Percentiles rank a stretch among this genome's conserved stretches.
Evolutionary conservation across 1,140 invertebrate species (phyloP).

Genomic region (Drosophila elegans): DNA sequence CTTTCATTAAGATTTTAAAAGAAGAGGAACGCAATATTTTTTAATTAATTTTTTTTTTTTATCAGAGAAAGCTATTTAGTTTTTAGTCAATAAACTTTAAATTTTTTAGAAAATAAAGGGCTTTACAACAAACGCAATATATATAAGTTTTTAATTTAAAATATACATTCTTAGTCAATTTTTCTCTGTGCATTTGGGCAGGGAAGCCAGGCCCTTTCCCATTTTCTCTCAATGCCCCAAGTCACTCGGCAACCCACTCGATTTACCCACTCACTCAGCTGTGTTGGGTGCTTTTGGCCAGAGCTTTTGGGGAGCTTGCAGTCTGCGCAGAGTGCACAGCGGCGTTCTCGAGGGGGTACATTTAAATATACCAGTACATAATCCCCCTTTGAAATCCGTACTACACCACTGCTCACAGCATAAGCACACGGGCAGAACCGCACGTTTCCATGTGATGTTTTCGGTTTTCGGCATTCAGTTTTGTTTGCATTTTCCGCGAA

Average conservation of each 20-base stretch:
- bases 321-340: slow-evolving; percentile 44
- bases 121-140: too few species aligned
- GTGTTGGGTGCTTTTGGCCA: slow-evolving; percentile 49
- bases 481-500: slow-evolving; percentile 58
- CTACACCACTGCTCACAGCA: slow-evolving; percentile 44
- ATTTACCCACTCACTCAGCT: slow-evolving; percentile 50
- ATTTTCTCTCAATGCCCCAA: background rate
- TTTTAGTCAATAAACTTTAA: too few species aligned
- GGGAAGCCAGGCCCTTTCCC: background rate
- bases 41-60: too few species aligned
- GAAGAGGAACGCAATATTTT: too few species aligned
- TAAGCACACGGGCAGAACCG: slow-evolving; percentile 55
- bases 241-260: slow-evolving; percentile 17
- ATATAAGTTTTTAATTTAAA: background rate
- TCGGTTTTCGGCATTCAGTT: slow-evolving; percentile 64
- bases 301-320: slow-evolving; percentile 65
- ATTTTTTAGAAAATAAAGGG: too few species aligned
- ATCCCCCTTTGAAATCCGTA: background rate
- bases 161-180: background rate
- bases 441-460: slow-evolving; percentile 74
- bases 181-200: slow-evolving; percentile 17
- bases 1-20: too few species aligned
- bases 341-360: slow-evolving; percentile 14
- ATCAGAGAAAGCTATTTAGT: too few species aligned
- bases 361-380: background rate